Base-by-base conservation (phyloP, 2,113 vertebrate genomes). In the Sakesphorus luctuosus region DNA sequence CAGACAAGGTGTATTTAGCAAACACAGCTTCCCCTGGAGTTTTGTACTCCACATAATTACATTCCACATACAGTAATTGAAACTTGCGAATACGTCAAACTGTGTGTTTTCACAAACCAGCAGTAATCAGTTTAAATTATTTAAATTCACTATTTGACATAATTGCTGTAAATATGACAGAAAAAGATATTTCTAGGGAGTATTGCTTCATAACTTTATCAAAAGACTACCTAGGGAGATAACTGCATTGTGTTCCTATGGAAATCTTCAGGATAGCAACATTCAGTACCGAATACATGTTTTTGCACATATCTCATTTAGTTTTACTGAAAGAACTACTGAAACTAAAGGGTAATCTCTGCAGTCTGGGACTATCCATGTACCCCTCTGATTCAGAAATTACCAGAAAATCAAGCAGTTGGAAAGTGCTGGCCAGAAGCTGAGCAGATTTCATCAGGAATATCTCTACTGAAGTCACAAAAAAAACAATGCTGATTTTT, bases 51-150 rank as follows among this genome's bases (percentile, higher is more conserved):
- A 79, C 44, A 59, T 97, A 96, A 97, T 97, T 97, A 84, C 69
- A 93, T 97, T 97, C 61, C n/a, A 82, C 71, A 87, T 95, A 87
- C 76, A 46, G 91, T 96, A 96, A 97, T 94, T 97, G 91, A 91
- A 97, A 96, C 95, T 94, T 96, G 85, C 13, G 55, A 95, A 69
- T 89, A 94, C 1, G 6, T 97, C 95, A 96, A 95, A 96, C 95
- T 96, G 95, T 95, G 96, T 97, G 95, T 97, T 97, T 97, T 94
- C 91, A 92, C 55, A 97, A 97, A 95, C 79, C 92, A 74, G 63
- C 47, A 50, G 89, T 95, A 97, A 97, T 97, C 93, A 96, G 62
- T 81, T 97, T 67, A 94, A 96, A 97, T 96, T 94, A 96, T 97
- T 97, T 96, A 95, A 97, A 97, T 89, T 94, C 80, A 66, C 59